Conservation (phyloP, 1,140 invertebrate genomes). For the Glomeris maerens region DNA sequence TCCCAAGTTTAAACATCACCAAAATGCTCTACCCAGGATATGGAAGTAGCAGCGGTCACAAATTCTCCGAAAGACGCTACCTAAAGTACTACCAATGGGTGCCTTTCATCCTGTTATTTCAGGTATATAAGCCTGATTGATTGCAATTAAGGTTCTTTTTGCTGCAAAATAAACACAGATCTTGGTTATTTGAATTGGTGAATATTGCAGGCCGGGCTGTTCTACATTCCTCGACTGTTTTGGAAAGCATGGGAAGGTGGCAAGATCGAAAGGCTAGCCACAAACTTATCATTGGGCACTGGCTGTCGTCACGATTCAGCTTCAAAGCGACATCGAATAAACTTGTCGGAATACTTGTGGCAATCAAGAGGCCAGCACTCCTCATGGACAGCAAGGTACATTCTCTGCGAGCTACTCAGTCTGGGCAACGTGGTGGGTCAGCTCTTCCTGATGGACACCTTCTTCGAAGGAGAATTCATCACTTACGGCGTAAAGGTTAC, state of each 20-base stretch:
- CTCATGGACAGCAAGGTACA: conserved; percentile 91
- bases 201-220: conserved; percentile 90
- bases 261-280: conserved; percentile 84
- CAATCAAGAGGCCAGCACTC: conserved; percentile 84
- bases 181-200: too few species aligned
- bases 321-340: conserved; percentile 87
- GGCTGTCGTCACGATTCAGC: too few species aligned
- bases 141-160: too few species aligned
- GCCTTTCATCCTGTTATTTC: conserved; percentile 86
- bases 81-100: conserved; percentile 93
- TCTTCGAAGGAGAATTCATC: conserved; percentile 91
- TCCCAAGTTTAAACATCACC: conserved; percentile 16
- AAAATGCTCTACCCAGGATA: conserved; percentile 50
- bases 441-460: conserved; percentile 93
- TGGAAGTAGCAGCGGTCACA: conserved; percentile 53
- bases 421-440: conserved; percentile 85
- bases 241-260: conserved; percentile 95
- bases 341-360: conserved; percentile 83
- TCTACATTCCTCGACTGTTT: conserved; percentile 89
- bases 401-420: conserved; percentile 77
- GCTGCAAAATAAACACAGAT: too few species aligned
- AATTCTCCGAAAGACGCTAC: conserved; percentile 53
- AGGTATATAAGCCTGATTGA: too few species aligned
- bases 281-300: too few species aligned
- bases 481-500: conserved; percentile 90